Percentiles rank a stretch among this genome's conserved stretches.
These are phyloP conservation scores for Entomobrya proxima DNA, from an alignment of 2,888 invertebrate species.

Conservation along the genomic window DNA sequence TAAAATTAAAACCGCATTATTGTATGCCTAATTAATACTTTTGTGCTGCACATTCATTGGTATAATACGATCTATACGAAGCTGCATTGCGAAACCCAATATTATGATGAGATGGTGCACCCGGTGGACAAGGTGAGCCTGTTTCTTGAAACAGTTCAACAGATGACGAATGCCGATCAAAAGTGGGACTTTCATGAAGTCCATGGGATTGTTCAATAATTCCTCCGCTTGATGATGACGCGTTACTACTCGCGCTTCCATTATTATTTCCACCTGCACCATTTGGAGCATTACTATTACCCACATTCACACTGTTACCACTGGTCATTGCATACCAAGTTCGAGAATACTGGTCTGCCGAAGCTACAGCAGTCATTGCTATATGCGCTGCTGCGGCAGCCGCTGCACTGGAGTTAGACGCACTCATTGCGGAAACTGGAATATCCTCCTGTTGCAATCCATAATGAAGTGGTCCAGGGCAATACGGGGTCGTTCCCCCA, in stretches of 20 bases:
- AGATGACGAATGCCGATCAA: constrained; percentile 67
- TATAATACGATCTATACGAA: constrained; percentile 73
- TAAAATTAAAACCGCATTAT: background rate
- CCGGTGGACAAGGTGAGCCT: constrained; percentile 69
- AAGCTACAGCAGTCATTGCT: constrained; percentile 68
- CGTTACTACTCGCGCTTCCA: constrained; percentile 20
- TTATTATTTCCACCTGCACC: constrained; percentile 23
- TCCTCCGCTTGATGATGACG: background rate
- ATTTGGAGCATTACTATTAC: constrained; percentile 51
- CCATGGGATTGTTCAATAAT: constrained; percentile 44
- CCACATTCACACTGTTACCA: constrained; percentile 60
- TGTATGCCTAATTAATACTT: constrained; percentile 65
- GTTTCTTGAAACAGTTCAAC: constrained; percentile 66
- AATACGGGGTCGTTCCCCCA: constrained; percentile 49
- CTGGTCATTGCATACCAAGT: constrained; percentile 72
- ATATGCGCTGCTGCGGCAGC: constrained; percentile 68
- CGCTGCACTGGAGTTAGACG: constrained; percentile 63
- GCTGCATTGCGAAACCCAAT: constrained; percentile 68
- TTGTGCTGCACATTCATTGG: constrained; percentile 72
- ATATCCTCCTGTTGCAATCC: constrained; percentile 70
- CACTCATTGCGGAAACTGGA: constrained; percentile 60
- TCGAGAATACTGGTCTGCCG: constrained; percentile 69
- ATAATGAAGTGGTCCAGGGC: constrained; percentile 65
- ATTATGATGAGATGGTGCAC: constrained; percentile 64
- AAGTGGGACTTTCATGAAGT: constrained; percentile 61